A percentile compares a stretch with the other conserved stretches of the same genome.
Evolutionary conservation across 2,113 vertebrate genomes (phyloP).

Genomic region (Acrocephalus arundinaceus): DNA sequence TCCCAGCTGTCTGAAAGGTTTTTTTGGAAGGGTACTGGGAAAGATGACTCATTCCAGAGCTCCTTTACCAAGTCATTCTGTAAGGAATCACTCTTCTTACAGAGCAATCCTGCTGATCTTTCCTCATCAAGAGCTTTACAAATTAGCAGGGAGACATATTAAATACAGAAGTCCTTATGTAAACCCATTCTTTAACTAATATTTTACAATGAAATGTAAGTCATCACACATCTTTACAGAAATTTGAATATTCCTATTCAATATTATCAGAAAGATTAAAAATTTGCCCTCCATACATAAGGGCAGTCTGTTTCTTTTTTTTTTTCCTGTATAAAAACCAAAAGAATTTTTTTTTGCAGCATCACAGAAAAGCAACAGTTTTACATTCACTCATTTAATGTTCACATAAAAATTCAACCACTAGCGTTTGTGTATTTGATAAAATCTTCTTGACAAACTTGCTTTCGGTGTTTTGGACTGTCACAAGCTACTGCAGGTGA

Average conservation of each 20-base stretch:
- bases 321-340: constrained; percentile 79
- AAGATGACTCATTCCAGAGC: constrained; percentile 50
- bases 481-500: constrained; percentile 27
- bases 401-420: constrained; percentile 73
- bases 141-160: constrained; percentile 80
- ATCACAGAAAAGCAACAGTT: constrained; percentile 78
- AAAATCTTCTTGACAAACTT: constrained; percentile 66
- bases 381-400: constrained; percentile 74
- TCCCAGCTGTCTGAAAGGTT: constrained; percentile 26
- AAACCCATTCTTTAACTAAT: constrained; percentile 85
- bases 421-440: constrained; percentile 62
- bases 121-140: constrained; percentile 61
- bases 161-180: constrained; percentile 79
- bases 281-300: constrained; percentile 74
- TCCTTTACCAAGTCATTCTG: constrained; percentile 36
- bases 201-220: constrained; percentile 91
- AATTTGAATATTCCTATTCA: constrained; percentile 85
- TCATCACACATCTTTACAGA: constrained; percentile 88
- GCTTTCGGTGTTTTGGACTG: background rate
- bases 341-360: constrained; percentile 67
- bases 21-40: constrained; percentile 47
- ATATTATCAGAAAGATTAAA: constrained; percentile 77
- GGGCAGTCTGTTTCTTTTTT: constrained; percentile 59
- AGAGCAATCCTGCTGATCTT: constrained; percentile 29
- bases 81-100: constrained; percentile 33